These are phyloP conservation scores for Australoheros scitulus DNA, from an alignment of 2,113 vertebrate species.

Conservation along the genomic window DNA sequence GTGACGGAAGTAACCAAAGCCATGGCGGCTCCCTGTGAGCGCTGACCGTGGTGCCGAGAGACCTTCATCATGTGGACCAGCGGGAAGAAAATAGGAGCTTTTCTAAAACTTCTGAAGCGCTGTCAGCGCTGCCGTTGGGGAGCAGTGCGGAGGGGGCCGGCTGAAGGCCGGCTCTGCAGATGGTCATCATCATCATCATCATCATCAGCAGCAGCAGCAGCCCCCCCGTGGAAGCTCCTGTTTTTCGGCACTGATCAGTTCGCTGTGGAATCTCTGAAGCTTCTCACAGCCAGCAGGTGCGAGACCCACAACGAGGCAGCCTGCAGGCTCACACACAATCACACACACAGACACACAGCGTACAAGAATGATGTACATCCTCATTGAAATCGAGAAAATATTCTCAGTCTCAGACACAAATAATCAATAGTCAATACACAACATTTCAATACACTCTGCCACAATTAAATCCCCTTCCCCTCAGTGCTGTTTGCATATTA, in stretches of 20 bases:
- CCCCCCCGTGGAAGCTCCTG: slow-evolving; percentile 86
- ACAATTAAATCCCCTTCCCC: fast-evolving
- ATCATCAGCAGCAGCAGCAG: slow-evolving; percentile 25
- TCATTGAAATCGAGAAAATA: too few relatives aligned
- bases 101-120: neutral
- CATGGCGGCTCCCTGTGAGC: slow-evolving; percentile 35
- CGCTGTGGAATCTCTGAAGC: slow-evolving; percentile 82
- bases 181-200: slow-evolving; percentile 21
- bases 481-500: neutral
- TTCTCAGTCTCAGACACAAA: neutral
- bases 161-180: neutral
- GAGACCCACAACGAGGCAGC: neutral
- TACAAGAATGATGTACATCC: fast-evolving
- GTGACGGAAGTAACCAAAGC: neutral
- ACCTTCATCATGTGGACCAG: slow-evolving; percentile 22
- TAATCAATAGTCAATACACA: neutral
- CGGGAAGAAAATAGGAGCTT: neutral
- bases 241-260: slow-evolving; percentile 93
- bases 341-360: neutral
- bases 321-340: neutral
- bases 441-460: neutral
- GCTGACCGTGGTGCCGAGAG: too few relatives aligned
- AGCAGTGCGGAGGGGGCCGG: fast-evolving
- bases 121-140: neutral
- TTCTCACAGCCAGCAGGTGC: slow-evolving; percentile 83